Evolutionary conservation across 2,888 invertebrate species (phyloP), one percentile per base, ranked within the genome.

Genomic region (Phorcus lineatus): DNA sequence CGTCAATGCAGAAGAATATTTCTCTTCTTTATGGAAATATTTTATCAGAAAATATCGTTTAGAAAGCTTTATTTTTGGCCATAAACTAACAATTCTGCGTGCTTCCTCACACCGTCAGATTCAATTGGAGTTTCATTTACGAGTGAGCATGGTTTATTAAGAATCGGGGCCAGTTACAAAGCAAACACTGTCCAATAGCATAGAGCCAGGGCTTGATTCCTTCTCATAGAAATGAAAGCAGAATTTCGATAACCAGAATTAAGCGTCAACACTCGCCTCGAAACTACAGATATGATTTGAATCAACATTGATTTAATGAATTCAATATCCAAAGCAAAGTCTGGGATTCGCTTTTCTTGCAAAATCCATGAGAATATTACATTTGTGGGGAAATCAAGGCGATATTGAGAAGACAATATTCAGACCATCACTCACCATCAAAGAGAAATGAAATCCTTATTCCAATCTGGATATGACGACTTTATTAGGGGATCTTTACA

Each of bases 241-340:
- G 47, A 47, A 47, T 47, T 47, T 47, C 47, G 47, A 47, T 47
- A 47, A 47, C 47, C 47, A 47, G 47, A 47, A 47, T 47, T 13
- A 47, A 47, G 11, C 47, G 47, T 47, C 47, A 47, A 47, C 13
- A 47, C 47, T 47, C 47, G 47, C 47, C 47, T 47, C 47, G 9
- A 47, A 36, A 31, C 36, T 19, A 19, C 70, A 70, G 70, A 28
- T 70, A 70, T 40, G 70, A 70, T 70, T 70, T 70, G 70, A 70
- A 70, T 70, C 70, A 70, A 70, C 70, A 70, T 70, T 70, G 70
- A 70, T 70, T 70, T 70, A 70, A 70, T 70, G 70, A 70, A 70
- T 36, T 70, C 70, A 70, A 70, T 70, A 70, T 70, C 70, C 36
- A 31, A 70, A 70, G 70, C 70, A 70, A 70, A 70, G 70, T 70